phyloP scores from a whole-genome alignment of 2,797 vertebrate genomes.

The Gallinago stenura region DNA sequence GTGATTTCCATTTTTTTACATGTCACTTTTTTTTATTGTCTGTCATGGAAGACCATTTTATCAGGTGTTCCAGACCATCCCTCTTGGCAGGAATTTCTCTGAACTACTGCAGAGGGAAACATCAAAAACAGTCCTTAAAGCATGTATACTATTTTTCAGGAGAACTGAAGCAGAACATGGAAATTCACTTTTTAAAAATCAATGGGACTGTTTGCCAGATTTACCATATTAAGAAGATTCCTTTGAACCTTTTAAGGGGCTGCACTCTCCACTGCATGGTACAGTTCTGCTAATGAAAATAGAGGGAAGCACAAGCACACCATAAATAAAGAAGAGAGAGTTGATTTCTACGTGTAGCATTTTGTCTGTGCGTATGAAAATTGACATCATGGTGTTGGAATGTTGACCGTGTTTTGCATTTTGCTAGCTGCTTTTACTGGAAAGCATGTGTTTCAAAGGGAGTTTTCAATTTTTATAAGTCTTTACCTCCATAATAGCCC shows the following conservation, averaged over 20 bases:
- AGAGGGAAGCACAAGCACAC: not conserved
- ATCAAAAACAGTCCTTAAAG: constrained; percentile 12
- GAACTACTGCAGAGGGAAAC: constrained; percentile 23
- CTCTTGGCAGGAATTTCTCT: constrained; percentile 46
- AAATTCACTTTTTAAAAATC: constrained; percentile 20
- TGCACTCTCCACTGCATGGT: not conserved
- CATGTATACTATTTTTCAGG: not conserved
- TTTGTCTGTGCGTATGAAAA: constrained; percentile 57
- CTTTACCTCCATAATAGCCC: constrained; percentile 45
- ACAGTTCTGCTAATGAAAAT: constrained; percentile 11
- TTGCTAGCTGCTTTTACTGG: constrained; percentile 71
- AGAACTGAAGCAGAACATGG: constrained; percentile 21
- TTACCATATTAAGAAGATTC: not conserved
- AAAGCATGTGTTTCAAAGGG: constrained; percentile 72
- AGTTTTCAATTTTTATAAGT: constrained; percentile 69
- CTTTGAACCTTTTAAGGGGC: not conserved
- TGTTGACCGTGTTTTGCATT: constrained; percentile 70
- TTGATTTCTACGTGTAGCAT: constrained; percentile 25
- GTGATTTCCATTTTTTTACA: constrained; percentile 30
- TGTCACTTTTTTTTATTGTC: constrained; percentile 32
- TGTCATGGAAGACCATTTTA: constrained; percentile 31
- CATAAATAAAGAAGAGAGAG: not conserved
- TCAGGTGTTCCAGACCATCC: constrained; percentile 56
- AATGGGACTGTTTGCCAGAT: not conserved
- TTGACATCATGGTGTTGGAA: constrained; percentile 73